Evolutionary conservation across 2,888 invertebrate genomes (phyloP), one percentile per base, ranked within the genome.

Genomic region (Danaus chrysippus): DNA sequence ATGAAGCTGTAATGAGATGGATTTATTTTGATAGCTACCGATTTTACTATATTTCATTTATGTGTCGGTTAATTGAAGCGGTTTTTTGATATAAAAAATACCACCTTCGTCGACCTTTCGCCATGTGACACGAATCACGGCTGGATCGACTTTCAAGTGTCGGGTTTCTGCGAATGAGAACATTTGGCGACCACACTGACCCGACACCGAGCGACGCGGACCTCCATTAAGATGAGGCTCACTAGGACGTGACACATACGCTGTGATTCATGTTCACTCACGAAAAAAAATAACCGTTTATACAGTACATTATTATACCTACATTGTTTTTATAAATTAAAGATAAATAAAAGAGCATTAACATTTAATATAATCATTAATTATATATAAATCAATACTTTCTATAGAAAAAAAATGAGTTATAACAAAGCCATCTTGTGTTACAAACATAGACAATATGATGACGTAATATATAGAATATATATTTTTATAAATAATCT

Each of bases 41-140:
- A 81, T 80, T 82, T 84, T 83, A 80, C n/a, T n/a, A n/a, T n/a
- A n/a, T n/a, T 82, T 80, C 82, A 73, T 82, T 82, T 83, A 84
- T 77, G 73, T 76, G 73, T 69, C 73, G 73, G 73, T 60, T 58
- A 70, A 68, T 67, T 74, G 68, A 72, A 72, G 71, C 74, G 70
- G 76, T 77, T 75, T 79, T 82, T 81, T 79, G 78, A 79, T 80
- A 75, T 76, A 86, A 87, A 87, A 89, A 87, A 79, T 81, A 76
- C 82, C 86, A 81, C 83, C 83, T 79, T 78, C 71, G 81, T 76
- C 82, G 87, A 87, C 85, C 88, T 87, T 87, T 85, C 75, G 76
- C 80, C 87, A 86, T 84, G 76, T 85, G 86, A 79, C 75, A 74
- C 71, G 82, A 89, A 89, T 90, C 89, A 82, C 84, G 71, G 84